These are phyloP conservation scores for Tiaroga cobitis DNA, from an alignment of 2,797 vertebrate genomes.

Conservation along the genomic window DNA sequence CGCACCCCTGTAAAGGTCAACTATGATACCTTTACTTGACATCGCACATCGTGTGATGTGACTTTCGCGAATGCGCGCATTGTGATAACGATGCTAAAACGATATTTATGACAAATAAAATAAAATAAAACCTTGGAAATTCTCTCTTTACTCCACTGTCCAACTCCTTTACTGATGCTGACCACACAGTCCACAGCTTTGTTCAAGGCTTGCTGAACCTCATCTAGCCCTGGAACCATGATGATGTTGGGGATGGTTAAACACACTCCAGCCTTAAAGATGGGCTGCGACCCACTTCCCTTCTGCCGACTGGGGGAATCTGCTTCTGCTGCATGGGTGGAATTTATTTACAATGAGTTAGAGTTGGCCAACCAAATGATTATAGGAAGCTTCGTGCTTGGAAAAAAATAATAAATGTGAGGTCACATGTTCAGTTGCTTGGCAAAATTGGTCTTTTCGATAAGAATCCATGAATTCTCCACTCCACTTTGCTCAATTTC, in stretches of 20 bases:
- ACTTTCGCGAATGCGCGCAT: too few relatives aligned
- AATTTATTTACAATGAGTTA: not conserved
- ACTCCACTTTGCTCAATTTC: not conserved
- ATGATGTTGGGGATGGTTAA: slow-evolving; percentile 88
- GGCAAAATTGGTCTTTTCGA: not conserved
- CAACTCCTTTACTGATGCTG: slow-evolving; percentile 86
- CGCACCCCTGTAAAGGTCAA: too few relatives aligned
- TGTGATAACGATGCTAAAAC: too few relatives aligned
- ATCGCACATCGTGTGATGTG: too few relatives aligned
- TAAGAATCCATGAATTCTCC: not conserved
- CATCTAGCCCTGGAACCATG: slow-evolving; percentile 87
- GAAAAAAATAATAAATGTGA: not conserved
- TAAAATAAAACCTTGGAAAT: slow-evolving; percentile 68
- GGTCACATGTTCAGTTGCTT: not conserved
- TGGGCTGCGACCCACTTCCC: slow-evolving; percentile 71
- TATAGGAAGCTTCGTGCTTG: not conserved
- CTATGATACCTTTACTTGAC: too few relatives aligned
- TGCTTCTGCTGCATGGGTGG: slow-evolving; percentile 70
- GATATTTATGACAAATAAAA: too few relatives aligned
- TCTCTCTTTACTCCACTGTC: slow-evolving; percentile 89
- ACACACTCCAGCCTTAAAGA: slow-evolving; percentile 84
- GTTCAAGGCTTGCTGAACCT: slow-evolving; percentile 90
- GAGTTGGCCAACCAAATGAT: not conserved
- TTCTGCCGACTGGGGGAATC: slow-evolving; percentile 69
- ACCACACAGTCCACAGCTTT: slow-evolving; percentile 84